Evolutionary conservation across 2,888 invertebrate species (phyloP), one percentile per base, ranked within the genome.

Genomic region (Sycophila texana): DNA sequence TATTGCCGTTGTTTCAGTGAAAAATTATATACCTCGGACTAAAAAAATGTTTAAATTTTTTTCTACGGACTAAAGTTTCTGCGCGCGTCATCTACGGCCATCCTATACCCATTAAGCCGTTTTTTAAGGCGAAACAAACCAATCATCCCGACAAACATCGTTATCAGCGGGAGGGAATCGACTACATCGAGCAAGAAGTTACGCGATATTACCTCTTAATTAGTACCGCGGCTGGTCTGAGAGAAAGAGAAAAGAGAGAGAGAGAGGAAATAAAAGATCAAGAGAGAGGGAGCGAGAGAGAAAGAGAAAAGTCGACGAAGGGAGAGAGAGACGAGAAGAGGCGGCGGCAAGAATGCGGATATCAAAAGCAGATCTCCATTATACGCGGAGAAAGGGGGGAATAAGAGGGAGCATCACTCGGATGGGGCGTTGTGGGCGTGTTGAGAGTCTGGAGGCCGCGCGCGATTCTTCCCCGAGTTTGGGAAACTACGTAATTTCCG

Each of bases 401-500:
- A 57, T 16, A 47, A 51, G 67, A 22, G 74, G 60, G 76, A 51
- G 68, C 60, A 81, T 78, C 73, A 60, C 66, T 73, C 78, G 81
- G 77, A 49, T n/a, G 77, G 70, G 65, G 30, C 39, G 73, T 58
- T 67, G 77, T 74, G 79, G 76, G 80, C 76, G 75, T 73, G 81
- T 65, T 71, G 79, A 16, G 60, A 22, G 60, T 22, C 39, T 20
- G 63, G 61, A 49, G 53, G 65, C 20, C 57, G 66, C 65, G 74
- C 60, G 63, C 39, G 68, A 76, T 80, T 76, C 80, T 76, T 80
- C 76, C 63, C 49, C 63, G 74, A 77, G 77, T 81, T 81, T 81
- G 80, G 77, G 77, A 77, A 77, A 81, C 77, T 80, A 76, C 74
- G 77, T 81, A 81, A 81, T 81, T 81, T 77, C 77, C 80, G 77